These are phyloP conservation scores for Strix uralensis DNA, from an alignment of 2,113 vertebrate species.

Conservation along the genomic window DNA sequence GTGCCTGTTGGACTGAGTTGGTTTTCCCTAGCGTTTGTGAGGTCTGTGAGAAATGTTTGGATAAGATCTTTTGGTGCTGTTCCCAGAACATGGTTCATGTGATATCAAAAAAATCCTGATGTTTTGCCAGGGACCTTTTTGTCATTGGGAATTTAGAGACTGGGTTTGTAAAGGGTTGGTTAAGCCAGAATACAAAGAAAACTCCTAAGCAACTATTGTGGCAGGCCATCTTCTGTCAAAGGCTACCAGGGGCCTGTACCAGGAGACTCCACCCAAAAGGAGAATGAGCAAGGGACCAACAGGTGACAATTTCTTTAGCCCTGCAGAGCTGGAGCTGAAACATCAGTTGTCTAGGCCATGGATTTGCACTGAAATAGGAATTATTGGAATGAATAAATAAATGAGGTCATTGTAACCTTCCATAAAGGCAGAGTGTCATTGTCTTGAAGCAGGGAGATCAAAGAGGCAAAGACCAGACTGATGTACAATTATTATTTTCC, in stretches of 20 bases:
- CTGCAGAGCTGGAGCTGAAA: background rate
- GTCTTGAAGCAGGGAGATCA: background rate
- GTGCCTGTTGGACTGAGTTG: background rate
- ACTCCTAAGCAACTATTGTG: slow-evolving; percentile 4
- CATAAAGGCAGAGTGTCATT: background rate
- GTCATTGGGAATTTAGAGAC: slow-evolving; percentile 74
- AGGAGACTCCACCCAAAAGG: background rate
- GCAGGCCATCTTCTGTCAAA: background rate
- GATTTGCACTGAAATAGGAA: background rate
- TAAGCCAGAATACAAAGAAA: slow-evolving; percentile 64
- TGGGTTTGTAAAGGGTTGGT: slow-evolving; percentile 67
- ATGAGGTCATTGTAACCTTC: background rate
- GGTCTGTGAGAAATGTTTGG: slow-evolving; percentile 40
- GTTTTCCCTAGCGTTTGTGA: background rate
- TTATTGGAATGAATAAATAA: background rate
- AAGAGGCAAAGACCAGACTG: background rate
- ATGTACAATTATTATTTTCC: background rate
- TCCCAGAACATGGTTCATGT: slow-evolving; percentile 48
- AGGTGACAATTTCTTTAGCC: slow-evolving; percentile 4
- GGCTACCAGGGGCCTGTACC: background rate
- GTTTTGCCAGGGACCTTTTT: slow-evolving; percentile 72
- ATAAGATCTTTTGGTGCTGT: slow-evolving; percentile 56
- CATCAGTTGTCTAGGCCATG: background rate
- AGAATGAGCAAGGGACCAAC: background rate
- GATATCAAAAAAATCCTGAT: slow-evolving; percentile 41